Evolutionary conservation across 2,888 invertebrate species (phyloP).

Genomic region (Galerucella nymphaeae): DNA sequence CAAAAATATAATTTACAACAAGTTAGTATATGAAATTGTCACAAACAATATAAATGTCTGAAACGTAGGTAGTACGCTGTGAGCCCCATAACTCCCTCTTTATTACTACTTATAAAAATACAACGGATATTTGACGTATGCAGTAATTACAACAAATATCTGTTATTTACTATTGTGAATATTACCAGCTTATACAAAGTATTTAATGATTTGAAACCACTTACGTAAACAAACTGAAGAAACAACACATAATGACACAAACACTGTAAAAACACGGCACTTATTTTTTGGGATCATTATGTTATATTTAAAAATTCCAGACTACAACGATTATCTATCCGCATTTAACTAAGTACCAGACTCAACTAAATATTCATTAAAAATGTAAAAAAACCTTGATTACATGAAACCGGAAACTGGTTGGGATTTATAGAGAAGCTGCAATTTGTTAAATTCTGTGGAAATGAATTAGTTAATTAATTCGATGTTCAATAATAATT

Average conservation of each 20-base stretch:
- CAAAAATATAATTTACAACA: no score
- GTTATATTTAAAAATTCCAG: neutral
- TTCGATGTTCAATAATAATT: constrained; percentile 11
- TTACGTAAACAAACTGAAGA: constrained; percentile 1
- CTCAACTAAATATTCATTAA: constrained; percentile 5
- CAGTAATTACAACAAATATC: neutral
- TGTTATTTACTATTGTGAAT: neutral
- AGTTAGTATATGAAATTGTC: no score
- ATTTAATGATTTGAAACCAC: neutral
- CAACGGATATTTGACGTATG: no score
- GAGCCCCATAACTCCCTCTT: no score
- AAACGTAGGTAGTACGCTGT: no score
- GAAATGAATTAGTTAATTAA: neutral
- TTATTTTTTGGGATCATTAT: neutral
- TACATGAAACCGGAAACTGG: constrained; percentile 10
- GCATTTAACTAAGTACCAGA: neutral
- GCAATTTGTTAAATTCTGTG: constrained; percentile 13
- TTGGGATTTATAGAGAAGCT: constrained; percentile 4
- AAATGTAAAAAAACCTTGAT: constrained; percentile 15
- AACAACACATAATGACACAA: neutral
- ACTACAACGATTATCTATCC: neutral
- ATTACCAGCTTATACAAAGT: neutral
- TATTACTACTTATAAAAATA: no score
- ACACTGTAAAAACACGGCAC: neutral
- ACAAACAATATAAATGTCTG: no score